These are phyloP conservation scores for Siphamia tubifer DNA, from an alignment of 2,113 vertebrate genomes.

Conservation along the genomic window DNA sequence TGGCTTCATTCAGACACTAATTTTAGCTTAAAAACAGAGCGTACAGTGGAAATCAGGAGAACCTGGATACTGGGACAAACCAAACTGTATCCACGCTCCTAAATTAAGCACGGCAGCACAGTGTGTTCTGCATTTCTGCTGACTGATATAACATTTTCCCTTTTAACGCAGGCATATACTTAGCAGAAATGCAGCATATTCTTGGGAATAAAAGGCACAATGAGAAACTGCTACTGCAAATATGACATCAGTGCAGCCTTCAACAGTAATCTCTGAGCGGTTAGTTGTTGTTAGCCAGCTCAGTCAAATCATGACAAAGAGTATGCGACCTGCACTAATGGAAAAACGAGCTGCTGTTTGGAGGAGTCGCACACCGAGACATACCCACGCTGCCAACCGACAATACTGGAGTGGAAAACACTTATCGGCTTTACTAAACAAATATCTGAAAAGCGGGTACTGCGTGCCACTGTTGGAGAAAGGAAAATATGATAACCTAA, in stretches of 20 bases:
- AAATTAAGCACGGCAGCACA: conserved; percentile 4
- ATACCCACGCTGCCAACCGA: conserved; percentile 15
- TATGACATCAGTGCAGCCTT: conserved; percentile 38
- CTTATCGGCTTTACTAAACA: conserved; percentile 53
- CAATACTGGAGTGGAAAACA: conserved; percentile 40
- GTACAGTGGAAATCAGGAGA: conserved; percentile 5
- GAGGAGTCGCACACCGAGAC: conserved; percentile 28
- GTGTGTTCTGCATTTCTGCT: conserved; percentile 17
- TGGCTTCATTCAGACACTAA: not conserved
- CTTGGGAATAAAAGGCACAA: conserved; percentile 15
- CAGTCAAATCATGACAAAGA: conserved; percentile 37
- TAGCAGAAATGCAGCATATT: conserved; percentile 21
- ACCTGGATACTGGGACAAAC: not conserved
- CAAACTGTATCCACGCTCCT: not conserved
- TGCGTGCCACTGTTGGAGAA: conserved; percentile 16
- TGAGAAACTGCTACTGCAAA: conserved; percentile 28
- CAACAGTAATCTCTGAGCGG: conserved; percentile 25
- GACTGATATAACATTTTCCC: conserved; percentile 9
- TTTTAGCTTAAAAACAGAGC: not conserved
- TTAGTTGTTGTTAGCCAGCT: conserved; percentile 40
- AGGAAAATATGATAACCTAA: conserved; percentile 40
- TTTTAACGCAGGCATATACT: conserved; percentile 6
- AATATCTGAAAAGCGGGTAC: conserved; percentile 33
- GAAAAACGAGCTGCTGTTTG: conserved; percentile 59
- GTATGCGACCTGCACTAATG: too few relatives aligned